Base-by-base conservation (phyloP, 2,888 invertebrate genomes). In the Drosophila fungiperda region DNA sequence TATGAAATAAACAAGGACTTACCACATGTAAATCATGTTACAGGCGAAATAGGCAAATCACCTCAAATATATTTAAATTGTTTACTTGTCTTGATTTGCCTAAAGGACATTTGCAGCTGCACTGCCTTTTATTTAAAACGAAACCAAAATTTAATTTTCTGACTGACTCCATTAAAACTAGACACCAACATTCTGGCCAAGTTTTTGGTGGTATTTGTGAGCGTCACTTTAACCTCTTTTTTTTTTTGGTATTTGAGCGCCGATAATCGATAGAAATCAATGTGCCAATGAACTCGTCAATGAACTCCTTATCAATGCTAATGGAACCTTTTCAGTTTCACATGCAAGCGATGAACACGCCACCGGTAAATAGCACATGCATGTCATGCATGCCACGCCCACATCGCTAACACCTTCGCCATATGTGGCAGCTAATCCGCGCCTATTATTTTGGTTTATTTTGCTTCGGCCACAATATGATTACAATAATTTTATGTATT, bases 221-320 rank as follows among this genome's bases (percentile, higher is more conserved):
- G 29, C 64, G 45, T 29, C 57, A 42, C 36, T 53, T 57, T 57
- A 59, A 55, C 58, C 61, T 45, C n/a, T 29, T 29, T 29, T 6
- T 26, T 54, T 48, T 50, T 65, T 62, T 15, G 58, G 35, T 65
- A 8, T 20, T 38, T 17, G 11, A 29, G 60, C 17, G 48, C 57
- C 80, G 76, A 67, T 72, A 78, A 80, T 84, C 87, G 79, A 70
- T 83, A 69, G 49, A 66, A 50, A 81, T 87, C 87, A 76, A 81
- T 87, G 89, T 89, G 89, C 89, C 84, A 87, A 87, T 84, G 84
- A 89, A 86, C 82, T 86, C 83, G 78, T 80, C 81, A 83, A 75
- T 86, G 81, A 86, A 83, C 87, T 89, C 84, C 79, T 84, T 89
- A 89, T 89, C 84, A 74, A 55, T 68, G 53, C 79, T 73, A 87